phyloP scores from a whole-genome alignment of 2,113 vertebrate species.

The Epinephelus cyanopodus region DNA sequence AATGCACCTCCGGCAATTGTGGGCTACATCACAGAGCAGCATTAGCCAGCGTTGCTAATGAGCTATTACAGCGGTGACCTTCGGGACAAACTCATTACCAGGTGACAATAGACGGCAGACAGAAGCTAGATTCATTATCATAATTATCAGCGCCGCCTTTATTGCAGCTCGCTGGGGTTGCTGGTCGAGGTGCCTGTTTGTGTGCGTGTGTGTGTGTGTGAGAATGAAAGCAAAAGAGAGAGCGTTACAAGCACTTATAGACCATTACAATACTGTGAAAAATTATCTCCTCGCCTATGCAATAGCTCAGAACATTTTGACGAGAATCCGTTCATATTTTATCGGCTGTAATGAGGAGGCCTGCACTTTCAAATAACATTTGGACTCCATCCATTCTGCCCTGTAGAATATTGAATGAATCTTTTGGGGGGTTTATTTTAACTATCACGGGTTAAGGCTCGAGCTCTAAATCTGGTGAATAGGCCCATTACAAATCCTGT shows the following conservation, averaged over 20 bases:
- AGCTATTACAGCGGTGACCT: conserved; percentile 75
- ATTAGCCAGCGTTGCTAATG: conserved; percentile 69
- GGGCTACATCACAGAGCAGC: conserved; percentile 42
- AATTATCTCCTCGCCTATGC: conserved; percentile 19
- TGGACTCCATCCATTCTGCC: conserved; percentile 34
- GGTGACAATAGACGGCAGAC: conserved; percentile 72
- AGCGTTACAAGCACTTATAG: conserved; percentile 46
- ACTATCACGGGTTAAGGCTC: neutral
- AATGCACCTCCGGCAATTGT: conserved; percentile 49
- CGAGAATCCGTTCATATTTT: conserved; percentile 40
- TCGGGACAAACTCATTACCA: conserved; percentile 77
- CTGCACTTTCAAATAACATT: conserved; percentile 42
- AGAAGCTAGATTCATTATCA: conserved; percentile 75
- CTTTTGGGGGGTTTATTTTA: neutral
- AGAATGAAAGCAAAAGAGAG: conserved; percentile 35
- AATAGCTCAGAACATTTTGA: conserved; percentile 37
- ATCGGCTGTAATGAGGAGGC: conserved; percentile 20
- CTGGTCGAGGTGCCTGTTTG: conserved; percentile 32
- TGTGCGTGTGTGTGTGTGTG: conserved; percentile 29
- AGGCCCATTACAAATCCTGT: conserved; percentile 39
- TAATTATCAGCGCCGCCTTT: conserved; percentile 74
- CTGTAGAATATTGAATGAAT: conserved; percentile 10
- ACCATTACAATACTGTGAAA: conserved; percentile 47
- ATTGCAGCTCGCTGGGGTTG: conserved; percentile 58
- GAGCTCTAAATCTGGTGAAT: conserved; percentile 30